Evolutionary conservation across 2,888 invertebrate species (phyloP), one percentile per base, ranked within the genome.

Genomic region (Capitulum mitella): DNA sequence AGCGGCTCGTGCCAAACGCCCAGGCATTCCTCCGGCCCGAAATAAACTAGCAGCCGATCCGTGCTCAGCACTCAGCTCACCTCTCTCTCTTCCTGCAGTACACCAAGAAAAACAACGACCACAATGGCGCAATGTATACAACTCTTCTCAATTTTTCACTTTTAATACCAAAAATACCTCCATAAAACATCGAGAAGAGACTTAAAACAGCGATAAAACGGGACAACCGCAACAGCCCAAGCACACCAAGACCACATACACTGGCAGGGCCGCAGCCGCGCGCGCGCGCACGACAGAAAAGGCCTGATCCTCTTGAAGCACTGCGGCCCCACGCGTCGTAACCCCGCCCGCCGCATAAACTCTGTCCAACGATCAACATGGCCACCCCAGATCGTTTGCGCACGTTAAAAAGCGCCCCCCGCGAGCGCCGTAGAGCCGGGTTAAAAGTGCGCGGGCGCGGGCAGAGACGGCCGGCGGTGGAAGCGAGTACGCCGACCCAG

Each of bases 131-230:
- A 6, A 26, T 70, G 70, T 70, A 70, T 70, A 70, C 70, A 37
- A 37, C 70, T 37, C 70, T 6, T 29, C 6, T 40, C 40, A 70
- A 70, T 70, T 70, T 70, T 40, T 3, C 70, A 19, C 29, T 40
- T 70, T 70, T 70, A 70, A 70, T 70, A 70, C 70, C 70, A 70
- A 70, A 70, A 70, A 70, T 70, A 70, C 70, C 70, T 70, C 29
- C 70, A 70, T 70, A 70, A 70, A 70, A 70, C 70, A 70, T 10
- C 70, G 70, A 40, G 37, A 40, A 37, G 26, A 58, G 40, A 70
- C 37, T 70, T 70, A 70, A 70, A 70, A 70, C 70, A 70, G 70
- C 70, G 40, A 70, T 70, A 70, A 70, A 70, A 70, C 70, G 19
- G 26, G 70, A 70, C 70, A 70, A 40, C 58, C 58, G 58, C 58